These are phyloP conservation scores for Drosophila dives DNA, from an alignment of 2,888 invertebrate species.

Conservation along the genomic window DNA sequence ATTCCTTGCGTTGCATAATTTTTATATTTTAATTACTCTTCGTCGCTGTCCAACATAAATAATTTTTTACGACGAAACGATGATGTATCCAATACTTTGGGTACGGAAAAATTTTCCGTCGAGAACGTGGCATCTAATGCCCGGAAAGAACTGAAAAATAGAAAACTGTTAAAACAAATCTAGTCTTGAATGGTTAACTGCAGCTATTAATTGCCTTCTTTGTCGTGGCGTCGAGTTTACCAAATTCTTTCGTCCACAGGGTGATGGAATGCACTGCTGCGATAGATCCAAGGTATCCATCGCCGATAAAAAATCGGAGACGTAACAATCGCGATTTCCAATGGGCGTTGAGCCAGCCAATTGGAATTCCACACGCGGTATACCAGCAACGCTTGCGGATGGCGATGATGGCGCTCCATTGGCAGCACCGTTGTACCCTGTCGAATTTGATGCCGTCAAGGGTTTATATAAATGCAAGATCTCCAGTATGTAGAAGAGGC, in stretches of 20 bases:
- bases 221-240: slow-evolving; percentile 84
- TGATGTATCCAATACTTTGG: slow-evolving; percentile 74
- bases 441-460: slow-evolving; percentile 24
- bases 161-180: neutral
- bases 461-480: slow-evolving; percentile 74
- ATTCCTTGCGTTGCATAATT: slow-evolving; percentile 47
- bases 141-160: slow-evolving; percentile 31
- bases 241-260: slow-evolving; percentile 64
- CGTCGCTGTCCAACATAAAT: slow-evolving; percentile 78
- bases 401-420: slow-evolving; percentile 46
- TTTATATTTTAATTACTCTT: slow-evolving; percentile 66
- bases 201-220: slow-evolving; percentile 56
- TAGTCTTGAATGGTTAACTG: slow-evolving; percentile 7
- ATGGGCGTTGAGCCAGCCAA: slow-evolving; percentile 74
- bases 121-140: slow-evolving; percentile 30
- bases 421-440: slow-evolving; percentile 6
- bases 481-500: slow-evolving; percentile 71
- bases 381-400: slow-evolving; percentile 26
- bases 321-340: slow-evolving; percentile 57
- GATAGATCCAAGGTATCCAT: slow-evolving; percentile 74
- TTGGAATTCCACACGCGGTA: slow-evolving; percentile 52
- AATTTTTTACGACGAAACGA: slow-evolving; percentile 81
- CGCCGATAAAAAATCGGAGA: slow-evolving; percentile 57
- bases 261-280: slow-evolving; percentile 73
- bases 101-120: slow-evolving; percentile 34